Evolutionary conservation across 2,888 invertebrate genomes (phyloP), one percentile per base, ranked within the genome.

Genomic region (Scelioninae gen. 2): DNA sequence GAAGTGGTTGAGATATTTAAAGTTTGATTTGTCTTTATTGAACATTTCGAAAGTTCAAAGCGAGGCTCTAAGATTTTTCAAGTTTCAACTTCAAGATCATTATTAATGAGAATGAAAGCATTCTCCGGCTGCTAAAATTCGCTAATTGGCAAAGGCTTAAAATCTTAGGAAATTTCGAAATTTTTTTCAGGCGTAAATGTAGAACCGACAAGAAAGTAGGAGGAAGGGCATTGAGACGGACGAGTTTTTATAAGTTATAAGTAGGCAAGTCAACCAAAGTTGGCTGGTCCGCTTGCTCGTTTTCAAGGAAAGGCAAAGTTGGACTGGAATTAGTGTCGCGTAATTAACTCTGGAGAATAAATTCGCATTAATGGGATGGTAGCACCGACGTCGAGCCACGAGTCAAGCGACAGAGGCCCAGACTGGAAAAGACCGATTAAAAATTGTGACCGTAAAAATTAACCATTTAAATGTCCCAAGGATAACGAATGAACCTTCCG

Each of bases 271-370:
- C 69, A 60, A 50, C 71, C 74, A 76, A 69, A 74, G 77, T 78
- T 75, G 72, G 73, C 73, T 69, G 75, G 71, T 52, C 72, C 55
- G 65, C 63, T 74, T 70, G 76, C 71, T 76, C 75, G 75, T 77
- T 78, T 78, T 77, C 74, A 77, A 75, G 75, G 74, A 69, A 78
- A 74, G 53, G 78, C 76, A 75, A 81, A 84, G 82, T 84, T 82
- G 80, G 81, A 73, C 78, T 81, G 80, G 81, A 84, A 84, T 84
- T 84, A 83, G 82, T 82, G 84, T 84, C 84, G 83, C 82, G 82
- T 83, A 83, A 84, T 84, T 84, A 84, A 84, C 81, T 83, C 78
- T 61, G 77, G 77, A 78, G 81, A 83, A 84, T 84, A 84, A 84
- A 84, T 84, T 82, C 82, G 78, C 80, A 83, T 84, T 84, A 83